Conservation (phyloP, 2,113 vertebrate species). For the Ammodytes marinus region DNA sequence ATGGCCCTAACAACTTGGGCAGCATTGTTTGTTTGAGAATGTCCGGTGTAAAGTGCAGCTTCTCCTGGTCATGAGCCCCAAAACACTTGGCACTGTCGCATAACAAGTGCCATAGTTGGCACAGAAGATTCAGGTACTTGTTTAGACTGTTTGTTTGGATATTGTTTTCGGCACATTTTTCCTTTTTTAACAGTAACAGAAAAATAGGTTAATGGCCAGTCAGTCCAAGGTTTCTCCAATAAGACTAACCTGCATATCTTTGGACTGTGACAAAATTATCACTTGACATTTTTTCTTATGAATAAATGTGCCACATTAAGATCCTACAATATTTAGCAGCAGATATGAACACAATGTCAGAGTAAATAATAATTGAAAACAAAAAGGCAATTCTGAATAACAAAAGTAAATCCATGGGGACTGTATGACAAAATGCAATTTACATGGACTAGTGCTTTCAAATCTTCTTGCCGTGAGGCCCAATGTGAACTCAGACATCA, state of each 20-base stretch:
- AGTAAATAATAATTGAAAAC: not conserved
- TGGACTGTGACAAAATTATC: not conserved
- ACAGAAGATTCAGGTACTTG: not conserved
- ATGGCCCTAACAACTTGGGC: slow-evolving; percentile 18
- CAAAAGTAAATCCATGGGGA: not conserved
- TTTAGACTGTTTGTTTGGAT: not conserved
- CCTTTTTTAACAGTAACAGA: not conserved
- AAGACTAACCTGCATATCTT: not conserved
- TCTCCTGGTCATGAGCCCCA: not conserved
- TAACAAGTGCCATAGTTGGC: not conserved
- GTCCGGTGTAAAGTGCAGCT: slow-evolving; percentile 15
- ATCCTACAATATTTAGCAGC: not conserved
- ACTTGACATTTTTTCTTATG: no score
- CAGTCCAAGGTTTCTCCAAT: not conserved
- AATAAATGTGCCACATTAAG: not conserved
- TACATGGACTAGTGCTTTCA: not conserved
- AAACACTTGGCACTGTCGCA: not conserved
- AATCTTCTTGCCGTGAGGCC: not conserved
- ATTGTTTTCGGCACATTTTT: not conserved
- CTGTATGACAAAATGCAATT: not conserved
- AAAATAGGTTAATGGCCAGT: not conserved
- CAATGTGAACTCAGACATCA: not conserved
- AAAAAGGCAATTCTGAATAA: not conserved
- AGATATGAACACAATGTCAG: not conserved
- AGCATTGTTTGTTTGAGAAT: not conserved